A percentile compares a stretch with the other conserved stretches of the same genome.
Conservation (phyloP, 1,140 invertebrate genomes). For the Sminthurides bifidus region DNA sequence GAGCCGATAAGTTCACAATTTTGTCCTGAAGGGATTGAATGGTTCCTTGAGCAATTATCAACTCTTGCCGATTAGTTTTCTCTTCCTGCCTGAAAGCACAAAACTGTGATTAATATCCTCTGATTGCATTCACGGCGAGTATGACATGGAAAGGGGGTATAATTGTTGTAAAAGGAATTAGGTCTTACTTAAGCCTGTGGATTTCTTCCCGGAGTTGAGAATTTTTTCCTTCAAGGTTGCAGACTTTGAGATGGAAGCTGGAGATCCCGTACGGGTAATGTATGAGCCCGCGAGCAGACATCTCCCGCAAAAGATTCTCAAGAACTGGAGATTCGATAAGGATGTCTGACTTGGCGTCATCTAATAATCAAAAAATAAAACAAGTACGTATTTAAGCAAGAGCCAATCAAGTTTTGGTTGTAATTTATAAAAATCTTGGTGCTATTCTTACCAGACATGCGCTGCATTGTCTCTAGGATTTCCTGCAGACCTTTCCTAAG, state of each 20-base stretch:
- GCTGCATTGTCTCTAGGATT: slow-evolving; percentile 50
- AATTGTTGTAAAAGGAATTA: not conserved
- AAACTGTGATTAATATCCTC: not conserved
- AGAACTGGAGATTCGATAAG: slow-evolving; percentile 39
- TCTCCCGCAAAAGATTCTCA: slow-evolving; percentile 47
- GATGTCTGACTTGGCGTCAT: slow-evolving; percentile 43
- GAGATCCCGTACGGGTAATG: slow-evolving; percentile 60
- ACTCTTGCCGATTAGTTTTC: slow-evolving; percentile 21
- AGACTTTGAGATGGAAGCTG: slow-evolving; percentile 53
- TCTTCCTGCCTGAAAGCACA: slow-evolving; percentile 23
- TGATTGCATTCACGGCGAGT: not conserved
- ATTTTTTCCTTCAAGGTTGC: slow-evolving; percentile 48
- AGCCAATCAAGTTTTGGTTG: not conserved
- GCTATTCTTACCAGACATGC: slow-evolving; percentile 40
- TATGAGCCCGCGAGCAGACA: slow-evolving; percentile 54
- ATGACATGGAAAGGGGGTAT: not conserved
- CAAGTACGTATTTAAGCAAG: not conserved
- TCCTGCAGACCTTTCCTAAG: slow-evolving; percentile 56
- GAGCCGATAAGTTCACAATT: not conserved
- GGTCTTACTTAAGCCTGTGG: slow-evolving; percentile 37
- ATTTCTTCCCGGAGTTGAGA: slow-evolving; percentile 44
- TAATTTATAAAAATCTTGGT: not conserved
- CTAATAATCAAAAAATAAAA: slow-evolving; percentile 34
- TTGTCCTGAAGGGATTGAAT: slow-evolving; percentile 20
- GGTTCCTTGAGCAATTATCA: slow-evolving; percentile 29